Percentiles rank a stretch among this genome's conserved stretches.
Conservation (phyloP, 2,888 invertebrate genomes). For the Mesopsocus fuscifrons region DNA sequence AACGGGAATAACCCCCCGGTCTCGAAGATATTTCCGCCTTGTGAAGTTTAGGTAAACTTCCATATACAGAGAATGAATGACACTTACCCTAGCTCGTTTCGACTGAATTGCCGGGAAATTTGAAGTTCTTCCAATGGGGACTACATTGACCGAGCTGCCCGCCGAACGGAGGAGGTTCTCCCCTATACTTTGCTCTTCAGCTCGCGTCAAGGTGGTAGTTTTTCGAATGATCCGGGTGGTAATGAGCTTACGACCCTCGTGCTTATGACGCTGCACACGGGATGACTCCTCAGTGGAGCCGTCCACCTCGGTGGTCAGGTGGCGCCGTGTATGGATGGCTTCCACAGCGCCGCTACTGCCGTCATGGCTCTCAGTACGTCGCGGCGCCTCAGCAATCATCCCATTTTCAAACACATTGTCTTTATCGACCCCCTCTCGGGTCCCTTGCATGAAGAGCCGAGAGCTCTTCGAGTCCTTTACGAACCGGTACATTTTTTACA, state of each 20-base stretch:
- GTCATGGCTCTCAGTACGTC: conserved; percentile 25
- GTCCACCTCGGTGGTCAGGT: conserved; percentile 64
- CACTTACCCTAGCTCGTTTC: conserved; percentile 60
- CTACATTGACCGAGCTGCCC: conserved; percentile 14
- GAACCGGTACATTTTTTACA: conserved; percentile 50
- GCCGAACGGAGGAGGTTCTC: conserved; percentile 47
- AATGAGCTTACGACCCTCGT: conserved; percentile 50
- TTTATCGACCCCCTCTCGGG: conserved; percentile 40
- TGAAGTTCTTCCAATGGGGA: conserved; percentile 7
- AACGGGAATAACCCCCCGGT: too few species aligned
- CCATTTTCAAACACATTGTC: conserved; percentile 26
- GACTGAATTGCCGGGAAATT: conserved; percentile 30
- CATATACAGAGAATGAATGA: too few species aligned
- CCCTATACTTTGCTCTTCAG: conserved; percentile 56
- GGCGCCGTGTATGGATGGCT: conserved; percentile 63
- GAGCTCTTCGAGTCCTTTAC: conserved; percentile 37
- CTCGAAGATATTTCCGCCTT: too few species aligned
- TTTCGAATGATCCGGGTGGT: conserved; percentile 74
- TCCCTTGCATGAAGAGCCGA: conserved; percentile 58
- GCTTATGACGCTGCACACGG: conserved; percentile 12
- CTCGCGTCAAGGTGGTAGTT: conserved; percentile 71
- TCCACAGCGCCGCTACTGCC: conserved; percentile 32
- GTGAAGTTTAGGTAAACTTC: too few species aligned
- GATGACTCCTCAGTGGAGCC: conserved; percentile 26
- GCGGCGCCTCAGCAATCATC: conserved; percentile 32